Evolutionary conservation across 2,113 vertebrate genomes (phyloP), one percentile per base, ranked within the genome.

Genomic region (Varanus komodoensis): DNA sequence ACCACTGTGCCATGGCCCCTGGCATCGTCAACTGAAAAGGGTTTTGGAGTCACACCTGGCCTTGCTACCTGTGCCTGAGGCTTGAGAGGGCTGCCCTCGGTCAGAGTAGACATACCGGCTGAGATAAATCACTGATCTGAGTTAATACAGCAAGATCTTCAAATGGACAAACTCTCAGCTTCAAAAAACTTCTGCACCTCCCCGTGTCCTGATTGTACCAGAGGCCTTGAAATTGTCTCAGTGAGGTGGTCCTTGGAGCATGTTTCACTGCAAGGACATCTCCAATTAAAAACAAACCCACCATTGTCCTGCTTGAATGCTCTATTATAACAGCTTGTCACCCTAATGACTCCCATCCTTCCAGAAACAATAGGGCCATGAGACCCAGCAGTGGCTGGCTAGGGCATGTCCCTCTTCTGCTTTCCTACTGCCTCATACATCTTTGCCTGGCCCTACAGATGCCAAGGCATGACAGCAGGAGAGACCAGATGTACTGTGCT

Each of bases 271-370:
- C 48, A 52, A 21, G 79, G 89, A 69, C 74, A 89, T 79, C 82
- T 89, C 74, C 64, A 67, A 27, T 79, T 79, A 85, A 85, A 85
- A 89, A 89, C 82, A 85, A 85, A 67, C n/a, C 44, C 2, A 4
- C 44, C 44, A 29, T 79, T 85, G 82, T 68, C n/a, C 48, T 38
- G 21, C 74, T 17, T 78, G 73, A 79, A 78, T 15, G 73, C 44
- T 27, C 44, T 1, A 38, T 79, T 89, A 78, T 69, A 78, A 52
- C n/a, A 79, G 82, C 89, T 85, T 89, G 82, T 79, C 89, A 48
- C 61, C 57, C 25, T 69, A 84, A 89, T 79, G 61, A 79, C 73
- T 74, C 25, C 61, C 61, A 52, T 85, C 75, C 74, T 84, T 27
- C n/a, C 2, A 21, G 48, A 69, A 85, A 79, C 82, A 85, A 71